Base-by-base conservation (phyloP, 2,797 vertebrate species). In the Sparidentex hasta region DNA sequence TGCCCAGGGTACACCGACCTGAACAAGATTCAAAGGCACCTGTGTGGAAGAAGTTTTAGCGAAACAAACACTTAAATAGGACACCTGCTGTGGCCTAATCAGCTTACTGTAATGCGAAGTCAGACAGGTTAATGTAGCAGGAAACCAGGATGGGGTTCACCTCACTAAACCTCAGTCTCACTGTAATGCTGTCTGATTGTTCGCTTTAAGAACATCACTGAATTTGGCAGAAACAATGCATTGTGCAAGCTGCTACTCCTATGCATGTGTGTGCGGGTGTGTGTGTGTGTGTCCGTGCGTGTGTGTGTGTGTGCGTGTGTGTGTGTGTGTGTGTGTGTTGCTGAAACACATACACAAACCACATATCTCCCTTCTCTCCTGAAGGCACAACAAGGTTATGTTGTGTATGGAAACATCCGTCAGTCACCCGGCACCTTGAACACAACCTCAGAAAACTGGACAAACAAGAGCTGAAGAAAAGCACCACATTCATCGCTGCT, bases 91-190 rank as follows among this genome's bases (percentile, higher is more conserved):
- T 23, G 74, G 75, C 71, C 67, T 87, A 89, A 91, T 91, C 84
- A 82, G 88, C 86, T 92, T 93, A 90, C 71, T 54, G 80, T 92
- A 91, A 92, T 84, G 47, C 68, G 0, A 76, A 83, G 84, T 86
- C 78, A 91, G 90, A 91, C 89, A 86, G 89, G 88, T 91, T 86
- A 82, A 85, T 85, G 81, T 90, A 76, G 74, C 81, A 92, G 79
- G 81, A 90, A 90, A 81, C 68, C 84, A 79, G 61, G 58, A 70
- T 54, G 70, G 62, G 20, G 73, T 83, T 88, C 64, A 73, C 71
- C 81, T 81, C 63, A 78, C 25, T 64, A 43, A 2, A 76, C 43
- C 59, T 78, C 77, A 18, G 71, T 48, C 65, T 78, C 56, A 25
- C 66, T 62, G 57, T 82, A 78, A 82, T 71, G n/a, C 76, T 46